Evolutionary conservation across 2,888 invertebrate genomes (phyloP).

Genomic region (Dryomyza anilis): DNA sequence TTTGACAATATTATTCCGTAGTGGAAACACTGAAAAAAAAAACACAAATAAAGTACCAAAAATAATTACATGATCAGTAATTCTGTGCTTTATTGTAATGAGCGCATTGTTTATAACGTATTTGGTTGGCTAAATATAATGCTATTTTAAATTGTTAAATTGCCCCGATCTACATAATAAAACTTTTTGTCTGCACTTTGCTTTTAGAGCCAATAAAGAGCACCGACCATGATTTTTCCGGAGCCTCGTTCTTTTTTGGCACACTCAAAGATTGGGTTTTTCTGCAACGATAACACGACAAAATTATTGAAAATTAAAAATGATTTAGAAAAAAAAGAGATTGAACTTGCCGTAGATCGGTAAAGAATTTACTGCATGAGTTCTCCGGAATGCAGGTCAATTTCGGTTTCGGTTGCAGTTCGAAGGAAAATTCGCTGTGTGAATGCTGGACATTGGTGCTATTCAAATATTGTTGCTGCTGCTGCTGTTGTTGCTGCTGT

Average conservation of each 20-base stretch:
- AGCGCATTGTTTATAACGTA: too few species aligned
- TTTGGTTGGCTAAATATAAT: too few species aligned
- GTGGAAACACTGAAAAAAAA: too few species aligned
- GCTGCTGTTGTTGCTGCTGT: not conserved
- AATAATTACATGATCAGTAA: too few species aligned
- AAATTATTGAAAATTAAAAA: not conserved
- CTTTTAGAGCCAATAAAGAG: slow-evolving; percentile 35
- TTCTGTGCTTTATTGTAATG: too few species aligned
- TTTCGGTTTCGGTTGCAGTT: slow-evolving; percentile 38
- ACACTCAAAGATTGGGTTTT: slow-evolving; percentile 35
- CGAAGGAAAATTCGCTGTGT: slow-evolving; percentile 36
- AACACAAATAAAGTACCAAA: too few species aligned
- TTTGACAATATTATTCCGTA: too few species aligned
- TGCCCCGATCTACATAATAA: slow-evolving; percentile 28
- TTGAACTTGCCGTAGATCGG: slow-evolving; percentile 31
- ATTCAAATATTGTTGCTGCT: too few species aligned
- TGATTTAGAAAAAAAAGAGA: not conserved
- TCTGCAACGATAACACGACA: slow-evolving; percentile 8
- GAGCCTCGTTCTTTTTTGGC: slow-evolving; percentile 25
- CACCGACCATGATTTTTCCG: slow-evolving; percentile 39
- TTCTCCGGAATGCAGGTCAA: slow-evolving; percentile 38
- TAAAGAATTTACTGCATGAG: slow-evolving; percentile 29
- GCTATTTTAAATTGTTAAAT: not conserved
- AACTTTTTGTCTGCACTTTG: slow-evolving; percentile 27
- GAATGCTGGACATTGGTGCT: slow-evolving; percentile 23